Base-by-base conservation (phyloP, 2,113 vertebrate genomes). In the Enhydra lutris region DNA sequence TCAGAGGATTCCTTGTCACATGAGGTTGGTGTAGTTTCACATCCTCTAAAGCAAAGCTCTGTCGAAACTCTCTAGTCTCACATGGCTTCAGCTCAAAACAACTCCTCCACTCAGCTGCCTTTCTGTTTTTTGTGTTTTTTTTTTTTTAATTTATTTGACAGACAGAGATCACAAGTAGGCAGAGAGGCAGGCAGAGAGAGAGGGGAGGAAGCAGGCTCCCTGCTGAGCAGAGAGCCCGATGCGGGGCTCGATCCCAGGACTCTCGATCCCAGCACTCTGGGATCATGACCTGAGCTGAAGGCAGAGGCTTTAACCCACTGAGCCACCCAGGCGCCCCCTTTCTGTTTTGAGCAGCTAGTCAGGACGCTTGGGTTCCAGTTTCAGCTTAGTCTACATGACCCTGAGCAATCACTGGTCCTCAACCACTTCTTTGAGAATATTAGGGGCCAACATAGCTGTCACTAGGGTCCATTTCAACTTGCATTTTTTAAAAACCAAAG, bases 21-120 rank as follows among this genome's bases (percentile, higher is more conserved):
- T 96, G 97, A 96, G 94, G 90, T 93, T 91, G 92, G 55, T 94
- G 97, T 91, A 97, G 98, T 98, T 98, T 98, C 97, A 97, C 91
- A 97, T 98, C 97, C 98, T 96, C 91, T 97, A 91, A 80, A 89
- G 97, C 90, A 98, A 96, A 96, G 86, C 82, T 97, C 97, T 97
- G 97, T 97, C 89, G 97, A 98, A 98, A 98, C 98, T 98, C 92
- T 94, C 57, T 11, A 47, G 81, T 96, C 93, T 97, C 96, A 95
- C 94, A 76, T 97, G 96, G 95, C 97, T 97, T 57, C 39, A 23
- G 91, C 90, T 92, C 97, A 97, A 95, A 95, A 93, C 84, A 95
- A 85, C 94, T 17, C n/a, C 65, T 76, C 24, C 36, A 29, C 94
- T 96, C 94, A 88, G 95, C 92, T 50, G 87, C 94, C 87, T 86